phyloP scores from a whole-genome alignment of 2,797 vertebrate species.

The Rhynchotus rufescens region DNA sequence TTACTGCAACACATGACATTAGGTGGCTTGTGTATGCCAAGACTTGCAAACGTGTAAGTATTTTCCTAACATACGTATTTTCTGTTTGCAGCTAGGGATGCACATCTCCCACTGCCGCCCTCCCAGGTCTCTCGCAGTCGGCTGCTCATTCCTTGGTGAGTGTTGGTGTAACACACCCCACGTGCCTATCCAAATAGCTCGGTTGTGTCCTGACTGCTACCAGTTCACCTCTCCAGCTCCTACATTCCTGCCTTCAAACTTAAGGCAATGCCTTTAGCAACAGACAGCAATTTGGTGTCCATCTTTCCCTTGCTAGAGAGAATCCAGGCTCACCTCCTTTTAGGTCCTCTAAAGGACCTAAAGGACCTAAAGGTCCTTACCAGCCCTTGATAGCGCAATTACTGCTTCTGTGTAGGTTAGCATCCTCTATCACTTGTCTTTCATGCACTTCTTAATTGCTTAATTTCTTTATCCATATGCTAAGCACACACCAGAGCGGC shows the following conservation, averaged over 20 bases:
- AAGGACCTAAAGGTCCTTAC: too few species aligned
- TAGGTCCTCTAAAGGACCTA: too few species aligned
- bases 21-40: not conserved
- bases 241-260: fast-evolving
- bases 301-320: fast-evolving
- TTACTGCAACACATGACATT: not conserved
- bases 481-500: not conserved
- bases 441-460: not conserved
- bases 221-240: not conserved
- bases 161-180: not conserved
- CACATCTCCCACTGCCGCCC: not conserved
- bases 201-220: not conserved
- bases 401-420: not conserved
- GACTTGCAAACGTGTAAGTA: not conserved
- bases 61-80: not conserved
- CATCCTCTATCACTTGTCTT: not conserved
- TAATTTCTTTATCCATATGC: not conserved
- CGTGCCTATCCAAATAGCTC: not conserved
- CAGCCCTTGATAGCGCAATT: not conserved
- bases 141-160: not conserved
- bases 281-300: not conserved
- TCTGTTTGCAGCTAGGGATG: not conserved
- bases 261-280: not conserved
- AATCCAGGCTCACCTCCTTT: not conserved
- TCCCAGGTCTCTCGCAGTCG: not conserved